Conservation (phyloP, 2,797 vertebrate genomes). For the Odontamblyopus rebecca region DNA sequence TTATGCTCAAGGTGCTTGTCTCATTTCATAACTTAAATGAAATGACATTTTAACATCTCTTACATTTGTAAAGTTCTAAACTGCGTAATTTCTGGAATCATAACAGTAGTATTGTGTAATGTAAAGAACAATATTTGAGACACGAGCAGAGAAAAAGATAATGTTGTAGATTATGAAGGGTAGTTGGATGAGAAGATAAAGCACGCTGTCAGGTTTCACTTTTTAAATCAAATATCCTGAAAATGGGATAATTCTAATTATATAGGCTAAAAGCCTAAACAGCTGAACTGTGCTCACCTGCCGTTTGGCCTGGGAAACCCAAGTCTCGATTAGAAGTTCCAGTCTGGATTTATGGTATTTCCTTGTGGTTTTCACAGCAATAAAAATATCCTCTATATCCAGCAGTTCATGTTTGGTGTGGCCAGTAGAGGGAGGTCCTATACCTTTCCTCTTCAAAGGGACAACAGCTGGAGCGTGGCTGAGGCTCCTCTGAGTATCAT, state of each 20-base stretch:
- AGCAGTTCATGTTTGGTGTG: conserved; percentile 66
- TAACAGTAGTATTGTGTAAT: background rate
- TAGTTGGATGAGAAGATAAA: background rate
- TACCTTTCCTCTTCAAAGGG: conserved; percentile 11
- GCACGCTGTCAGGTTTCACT: background rate
- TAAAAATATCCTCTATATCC: conserved; percentile 86
- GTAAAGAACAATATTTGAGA: background rate
- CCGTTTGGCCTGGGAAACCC: conserved; percentile 86
- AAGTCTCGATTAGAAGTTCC: conserved; percentile 89
- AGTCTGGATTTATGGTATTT: conserved; percentile 89
- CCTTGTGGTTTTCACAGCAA: conserved; percentile 93
- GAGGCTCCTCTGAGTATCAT: conserved; percentile 1
- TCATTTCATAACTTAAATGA: background rate
- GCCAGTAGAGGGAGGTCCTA: conserved; percentile 8
- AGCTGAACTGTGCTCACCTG: conserved; percentile 75
- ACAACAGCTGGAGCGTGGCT: conserved; percentile 3
- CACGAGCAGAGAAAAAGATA: background rate
- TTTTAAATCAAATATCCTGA: too few relatives aligned
- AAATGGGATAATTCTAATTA: too few relatives aligned
- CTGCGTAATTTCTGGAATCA: background rate
- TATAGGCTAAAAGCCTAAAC: too few relatives aligned
- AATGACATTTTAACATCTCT: background rate
- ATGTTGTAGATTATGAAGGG: background rate
- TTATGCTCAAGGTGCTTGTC: too few relatives aligned
- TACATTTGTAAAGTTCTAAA: background rate